Conservation (phyloP, 2,113 vertebrate species). For the Hystrix brachyura region DNA sequence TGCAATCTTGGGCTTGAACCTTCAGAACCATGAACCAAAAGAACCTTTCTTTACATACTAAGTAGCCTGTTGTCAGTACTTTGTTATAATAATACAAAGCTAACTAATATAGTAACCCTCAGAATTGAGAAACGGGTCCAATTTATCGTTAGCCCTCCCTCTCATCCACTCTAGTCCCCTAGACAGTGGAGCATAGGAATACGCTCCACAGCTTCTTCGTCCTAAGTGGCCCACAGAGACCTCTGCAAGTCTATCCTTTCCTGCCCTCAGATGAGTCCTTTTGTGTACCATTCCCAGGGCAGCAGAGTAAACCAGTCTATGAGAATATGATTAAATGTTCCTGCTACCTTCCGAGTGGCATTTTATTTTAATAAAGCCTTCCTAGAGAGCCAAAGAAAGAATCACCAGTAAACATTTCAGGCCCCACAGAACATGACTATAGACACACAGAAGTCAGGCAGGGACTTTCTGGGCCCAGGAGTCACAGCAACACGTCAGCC, state of each 20-base stretch:
- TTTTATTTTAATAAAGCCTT: constrained; percentile 19
- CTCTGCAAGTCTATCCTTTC: neutral
- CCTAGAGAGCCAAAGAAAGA: constrained; percentile 25
- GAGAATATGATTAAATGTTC: neutral
- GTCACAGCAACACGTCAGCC: neutral
- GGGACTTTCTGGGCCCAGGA: neutral
- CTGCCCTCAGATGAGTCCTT: neutral
- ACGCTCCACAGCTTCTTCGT: neutral
- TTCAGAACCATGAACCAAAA: neutral
- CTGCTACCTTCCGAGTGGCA: constrained; percentile 25
- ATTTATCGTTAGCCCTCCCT: neutral
- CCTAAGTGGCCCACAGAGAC: neutral
- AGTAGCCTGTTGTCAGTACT: neutral
- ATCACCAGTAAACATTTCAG: neutral
- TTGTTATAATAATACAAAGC: neutral
- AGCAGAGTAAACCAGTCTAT: neutral
- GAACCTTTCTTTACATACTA: neutral
- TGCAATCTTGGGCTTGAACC: neutral
- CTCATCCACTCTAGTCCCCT: neutral
- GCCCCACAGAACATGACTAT: neutral
- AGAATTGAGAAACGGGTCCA: neutral
- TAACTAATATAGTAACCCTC: neutral
- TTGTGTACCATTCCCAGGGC: neutral
- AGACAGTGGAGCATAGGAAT: neutral
- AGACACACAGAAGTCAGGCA: neutral